Evolutionary conservation across 2,888 invertebrate species (phyloP).

Genomic region (Megaustenia siamemsis): DNA sequence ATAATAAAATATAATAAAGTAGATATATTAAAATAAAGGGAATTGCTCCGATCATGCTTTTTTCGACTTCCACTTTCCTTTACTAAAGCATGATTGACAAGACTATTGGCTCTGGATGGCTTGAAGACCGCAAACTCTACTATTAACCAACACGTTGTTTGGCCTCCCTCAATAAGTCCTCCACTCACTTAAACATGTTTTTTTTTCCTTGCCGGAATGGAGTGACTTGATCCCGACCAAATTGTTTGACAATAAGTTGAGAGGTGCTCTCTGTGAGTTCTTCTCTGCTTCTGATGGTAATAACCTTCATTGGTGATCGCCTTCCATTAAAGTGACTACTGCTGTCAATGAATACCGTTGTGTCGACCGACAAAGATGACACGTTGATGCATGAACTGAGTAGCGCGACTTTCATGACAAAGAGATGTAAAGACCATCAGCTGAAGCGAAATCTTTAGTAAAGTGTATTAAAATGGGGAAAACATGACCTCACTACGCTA

Average conservation of each 20-base stretch:
- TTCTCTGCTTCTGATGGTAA: not conserved
- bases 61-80: too few relatives aligned
- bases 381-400: not conserved
- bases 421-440: too few relatives aligned
- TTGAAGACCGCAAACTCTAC: not conserved
- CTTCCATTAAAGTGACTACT: not conserved
- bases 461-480: too few relatives aligned
- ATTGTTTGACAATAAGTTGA: conserved; percentile 1
- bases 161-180: not conserved
- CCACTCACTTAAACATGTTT: not conserved
- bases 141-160: not conserved
- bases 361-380: not conserved
- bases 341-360: not conserved
- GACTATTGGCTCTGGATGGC: not conserved
- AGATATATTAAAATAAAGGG: too few relatives aligned
- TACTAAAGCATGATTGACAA: too few relatives aligned
- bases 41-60: too few relatives aligned
- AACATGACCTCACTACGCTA: too few relatives aligned
- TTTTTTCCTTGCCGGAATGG: too few relatives aligned
- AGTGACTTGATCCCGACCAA: too few relatives aligned
- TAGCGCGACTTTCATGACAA: too few relatives aligned
- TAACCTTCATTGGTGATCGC: not conserved
- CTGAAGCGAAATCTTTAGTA: too few relatives aligned
- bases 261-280: not conserved
- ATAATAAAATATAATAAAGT: too few relatives aligned